Percentiles rank a stretch among this genome's conserved stretches.
Conservation (phyloP, 2,888 invertebrate genomes). For the Agrotis puta region DNA sequence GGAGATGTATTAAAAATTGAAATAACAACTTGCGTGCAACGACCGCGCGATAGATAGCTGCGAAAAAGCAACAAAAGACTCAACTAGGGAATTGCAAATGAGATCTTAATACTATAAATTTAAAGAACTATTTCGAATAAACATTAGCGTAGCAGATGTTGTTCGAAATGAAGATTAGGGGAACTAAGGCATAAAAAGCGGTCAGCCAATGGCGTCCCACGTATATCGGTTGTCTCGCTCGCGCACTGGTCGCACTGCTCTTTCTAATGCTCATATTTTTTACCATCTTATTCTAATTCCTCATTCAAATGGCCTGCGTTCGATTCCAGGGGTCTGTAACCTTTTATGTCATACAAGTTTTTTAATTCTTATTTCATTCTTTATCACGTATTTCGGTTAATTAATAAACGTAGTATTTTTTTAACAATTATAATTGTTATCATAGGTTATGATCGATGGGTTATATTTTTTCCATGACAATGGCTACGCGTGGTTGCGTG, state of each 20-base stretch:
- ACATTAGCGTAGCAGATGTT: conserved; percentile 89
- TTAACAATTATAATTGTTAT: conserved; percentile 72
- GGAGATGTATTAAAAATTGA: conserved; percentile 88
- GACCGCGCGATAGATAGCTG: conserved; percentile 80
- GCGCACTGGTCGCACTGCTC: conserved; percentile 76
- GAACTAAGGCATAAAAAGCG: conserved; percentile 90
- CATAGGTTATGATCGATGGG: conserved; percentile 80
- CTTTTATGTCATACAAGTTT: conserved; percentile 72
- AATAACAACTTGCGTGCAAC: conserved; percentile 85
- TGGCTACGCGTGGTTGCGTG: conserved; percentile 79
- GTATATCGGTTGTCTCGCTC: conserved; percentile 78
- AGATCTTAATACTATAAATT: conserved; percentile 84
- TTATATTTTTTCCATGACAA: conserved; percentile 79
- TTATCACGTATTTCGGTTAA: conserved; percentile 61
- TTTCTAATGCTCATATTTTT: conserved; percentile 90
- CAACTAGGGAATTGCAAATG: conserved; percentile 80
- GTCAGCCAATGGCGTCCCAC: conserved; percentile 86
- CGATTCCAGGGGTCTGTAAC: conserved; percentile 86
- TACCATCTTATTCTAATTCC: conserved; percentile 90
- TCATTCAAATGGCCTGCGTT: conserved; percentile 86
- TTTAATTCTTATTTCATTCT: conserved; percentile 50
- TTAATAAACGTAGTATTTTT: conserved; percentile 60
- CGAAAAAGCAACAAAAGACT: conserved; percentile 79
- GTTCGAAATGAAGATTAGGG: conserved; percentile 90
- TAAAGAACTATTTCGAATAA: conserved; percentile 88